These are phyloP conservation scores for Notothenia rossii DNA, from an alignment of 2,113 vertebrate genomes.

Conservation along the genomic window DNA sequence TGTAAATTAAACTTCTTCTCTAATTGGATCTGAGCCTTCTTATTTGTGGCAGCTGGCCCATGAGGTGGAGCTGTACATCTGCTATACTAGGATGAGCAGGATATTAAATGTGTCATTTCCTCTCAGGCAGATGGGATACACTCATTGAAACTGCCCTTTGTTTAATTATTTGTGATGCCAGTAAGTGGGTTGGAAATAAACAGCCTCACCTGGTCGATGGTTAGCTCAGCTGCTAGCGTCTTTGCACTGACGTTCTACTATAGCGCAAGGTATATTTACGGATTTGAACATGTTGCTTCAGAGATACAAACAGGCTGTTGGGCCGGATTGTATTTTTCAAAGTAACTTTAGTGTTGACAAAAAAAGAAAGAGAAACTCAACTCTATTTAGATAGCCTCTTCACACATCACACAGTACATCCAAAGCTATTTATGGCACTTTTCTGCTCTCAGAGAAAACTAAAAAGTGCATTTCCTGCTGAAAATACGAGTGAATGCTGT, in stretches of 20 bases:
- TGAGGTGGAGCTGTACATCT: constrained; percentile 42
- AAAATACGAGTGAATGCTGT: too few relatives aligned
- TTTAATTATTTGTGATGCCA: constrained; percentile 52
- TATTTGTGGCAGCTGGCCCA: constrained; percentile 4
- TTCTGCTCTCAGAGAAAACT: background rate
- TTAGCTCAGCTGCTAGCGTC: constrained; percentile 1
- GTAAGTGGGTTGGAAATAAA: constrained; percentile 49
- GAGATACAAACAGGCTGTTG: background rate
- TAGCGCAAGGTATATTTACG: background rate
- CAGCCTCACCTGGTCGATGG: constrained; percentile 12
- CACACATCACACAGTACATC: background rate
- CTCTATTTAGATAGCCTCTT: background rate
- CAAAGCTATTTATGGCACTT: background rate
- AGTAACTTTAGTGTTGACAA: background rate
- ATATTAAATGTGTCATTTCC: constrained; percentile 48
- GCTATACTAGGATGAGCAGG: constrained; percentile 25
- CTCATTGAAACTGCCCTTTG: constrained; percentile 31
- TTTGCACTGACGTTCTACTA: background rate
- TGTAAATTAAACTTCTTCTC: constrained; percentile 36
- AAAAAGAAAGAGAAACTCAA: background rate
- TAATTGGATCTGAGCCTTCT: constrained; percentile 23
- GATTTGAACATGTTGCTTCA: constrained; percentile 7
- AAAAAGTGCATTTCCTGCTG: background rate
- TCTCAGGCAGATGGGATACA: constrained; percentile 37
- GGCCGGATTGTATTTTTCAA: background rate